phyloP scores from a whole-genome alignment of 2,888 invertebrate genomes.

The Cryptocephalus moraei region DNA sequence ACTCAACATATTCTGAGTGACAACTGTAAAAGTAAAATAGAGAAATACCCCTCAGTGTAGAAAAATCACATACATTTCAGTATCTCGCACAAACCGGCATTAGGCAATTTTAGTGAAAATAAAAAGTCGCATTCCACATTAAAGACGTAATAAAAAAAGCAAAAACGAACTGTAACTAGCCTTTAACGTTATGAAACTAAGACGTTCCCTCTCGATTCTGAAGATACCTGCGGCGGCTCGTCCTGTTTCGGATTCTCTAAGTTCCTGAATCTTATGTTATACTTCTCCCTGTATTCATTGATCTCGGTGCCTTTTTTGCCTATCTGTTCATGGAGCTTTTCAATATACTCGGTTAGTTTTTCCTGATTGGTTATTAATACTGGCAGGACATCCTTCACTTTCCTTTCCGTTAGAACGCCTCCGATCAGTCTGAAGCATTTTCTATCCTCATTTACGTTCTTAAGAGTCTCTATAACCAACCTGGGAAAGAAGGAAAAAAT shows the following conservation, averaged over 20 bases:
- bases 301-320: conserved; percentile 81
- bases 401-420: conserved; percentile 86
- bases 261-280: conserved; percentile 77
- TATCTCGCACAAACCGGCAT: no score
- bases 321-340: conserved; percentile 69
- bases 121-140: no score
- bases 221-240: conserved; percentile 17
- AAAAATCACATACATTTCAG: no score
- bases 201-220: conserved; percentile 35
- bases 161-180: not conserved
- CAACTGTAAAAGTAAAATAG: no score
- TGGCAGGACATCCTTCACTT: conserved; percentile 84
- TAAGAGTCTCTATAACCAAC: conserved; percentile 87
- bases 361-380: conserved; percentile 70
- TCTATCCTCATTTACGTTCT: conserved; percentile 70
- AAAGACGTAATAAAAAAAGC: no score
- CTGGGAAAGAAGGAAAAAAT: conserved; percentile 44
- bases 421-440: conserved; percentile 92
- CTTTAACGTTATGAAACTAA: conserved; percentile 32
- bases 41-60: no score
- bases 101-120: no score
- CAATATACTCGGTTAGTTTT: conserved; percentile 69
- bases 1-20: no score
- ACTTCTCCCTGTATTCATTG: conserved; percentile 82
- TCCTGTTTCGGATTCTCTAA: conserved; percentile 39